Evolutionary conservation across 2,113 vertebrate genomes (phyloP).

Genomic region (Thunnus maccoyii): DNA sequence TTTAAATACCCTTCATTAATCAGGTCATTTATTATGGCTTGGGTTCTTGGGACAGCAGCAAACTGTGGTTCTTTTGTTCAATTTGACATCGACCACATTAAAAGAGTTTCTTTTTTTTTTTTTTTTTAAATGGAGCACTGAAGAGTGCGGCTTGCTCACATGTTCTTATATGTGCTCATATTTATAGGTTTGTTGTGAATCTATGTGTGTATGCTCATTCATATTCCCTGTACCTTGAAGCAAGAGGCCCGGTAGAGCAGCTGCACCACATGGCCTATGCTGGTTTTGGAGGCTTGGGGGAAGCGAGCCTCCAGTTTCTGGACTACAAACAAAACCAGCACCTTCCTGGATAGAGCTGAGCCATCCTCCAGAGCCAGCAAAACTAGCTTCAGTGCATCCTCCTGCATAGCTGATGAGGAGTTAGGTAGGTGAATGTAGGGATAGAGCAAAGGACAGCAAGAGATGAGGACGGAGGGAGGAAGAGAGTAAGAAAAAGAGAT

Average conservation of each 20-base stretch:
- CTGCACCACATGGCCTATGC: constrained; percentile 98
- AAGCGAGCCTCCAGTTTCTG: constrained; percentile 97
- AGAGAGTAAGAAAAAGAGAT: background rate
- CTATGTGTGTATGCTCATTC: background rate
- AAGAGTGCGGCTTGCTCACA: constrained; percentile 3
- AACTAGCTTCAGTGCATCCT: constrained; percentile 95
- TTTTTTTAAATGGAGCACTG: background rate
- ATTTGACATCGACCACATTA: background rate
- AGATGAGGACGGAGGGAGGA: background rate
- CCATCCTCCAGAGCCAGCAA: constrained; percentile 96
- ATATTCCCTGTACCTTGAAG: constrained; percentile 88
- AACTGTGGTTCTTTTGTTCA: constrained; percentile 32
- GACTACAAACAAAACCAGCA: constrained; percentile 97
- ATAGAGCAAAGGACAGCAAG: background rate
- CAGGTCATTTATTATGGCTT: constrained; percentile 46
- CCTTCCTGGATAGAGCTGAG: constrained; percentile 96
- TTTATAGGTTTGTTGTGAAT: background rate
- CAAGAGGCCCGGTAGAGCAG: constrained; percentile 98
- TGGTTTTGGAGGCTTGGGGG: constrained; percentile 98
- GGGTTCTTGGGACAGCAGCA: constrained; percentile 31
- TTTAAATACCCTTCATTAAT: constrained; percentile 54
- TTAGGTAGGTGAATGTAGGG: background rate
- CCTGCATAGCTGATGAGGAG: constrained; percentile 92
- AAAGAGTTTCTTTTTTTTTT: constrained; percentile 1
- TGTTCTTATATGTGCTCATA: background rate